A percentile compares a stretch with the other conserved stretches of the same genome.
phyloP scores from a whole-genome alignment of 2,888 invertebrate species.

The Dexiosoma caninum region DNA sequence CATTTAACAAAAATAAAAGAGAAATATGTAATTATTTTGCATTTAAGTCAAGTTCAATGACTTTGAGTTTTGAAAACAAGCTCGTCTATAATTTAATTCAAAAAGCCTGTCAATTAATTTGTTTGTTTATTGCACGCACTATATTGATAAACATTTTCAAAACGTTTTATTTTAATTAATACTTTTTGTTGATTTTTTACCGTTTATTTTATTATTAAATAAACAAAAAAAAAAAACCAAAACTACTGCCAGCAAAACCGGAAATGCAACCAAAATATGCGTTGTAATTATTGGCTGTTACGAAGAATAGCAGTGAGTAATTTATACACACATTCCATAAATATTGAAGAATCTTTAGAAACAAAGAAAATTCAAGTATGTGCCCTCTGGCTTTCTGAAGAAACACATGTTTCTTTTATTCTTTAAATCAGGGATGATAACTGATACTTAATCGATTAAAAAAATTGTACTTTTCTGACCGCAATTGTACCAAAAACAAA shows the following conservation, averaged over 20 bases:
- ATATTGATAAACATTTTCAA: neutral
- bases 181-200: constrained; percentile 8
- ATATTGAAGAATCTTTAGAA: neutral
- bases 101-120: neutral
- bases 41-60: constrained; percentile 54
- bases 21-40: neutral
- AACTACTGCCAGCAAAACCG: neutral
- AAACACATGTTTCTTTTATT: constrained; percentile 3
- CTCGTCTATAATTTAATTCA: neutral
- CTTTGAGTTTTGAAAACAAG: neutral
- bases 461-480: no score
- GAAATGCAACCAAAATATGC: constrained; percentile 36
- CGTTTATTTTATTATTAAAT: constrained; percentile 30
- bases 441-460: no score
- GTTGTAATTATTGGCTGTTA: constrained; percentile 8
- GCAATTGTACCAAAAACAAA: no score
- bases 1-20: neutral
- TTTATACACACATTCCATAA: neutral
- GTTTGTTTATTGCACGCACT: constrained; percentile 36
- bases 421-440: no score
- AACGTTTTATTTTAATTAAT: constrained; percentile 5
- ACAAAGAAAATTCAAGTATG: constrained; percentile 17
- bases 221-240: neutral
- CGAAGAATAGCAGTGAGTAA: neutral
- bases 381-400: neutral